Base-by-base conservation (phyloP, 2,888 invertebrate species). In the Leucania comma region DNA sequence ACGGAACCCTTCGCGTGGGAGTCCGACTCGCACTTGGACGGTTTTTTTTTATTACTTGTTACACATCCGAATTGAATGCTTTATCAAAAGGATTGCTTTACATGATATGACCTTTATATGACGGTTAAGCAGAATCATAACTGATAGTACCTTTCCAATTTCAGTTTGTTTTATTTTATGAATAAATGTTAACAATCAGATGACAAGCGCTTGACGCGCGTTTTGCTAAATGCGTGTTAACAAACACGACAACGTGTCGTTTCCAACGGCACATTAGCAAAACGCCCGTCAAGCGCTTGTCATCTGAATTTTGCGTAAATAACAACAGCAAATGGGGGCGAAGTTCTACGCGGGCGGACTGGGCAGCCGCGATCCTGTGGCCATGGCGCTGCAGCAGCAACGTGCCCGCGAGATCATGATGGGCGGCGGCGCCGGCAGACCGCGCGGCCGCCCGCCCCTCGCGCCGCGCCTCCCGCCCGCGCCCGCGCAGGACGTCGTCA, bases 321-420 rank as follows among this genome's bases (percentile, higher is more conserved):
- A 32, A 62, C 57, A 53, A 10, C 84, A 89, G 85, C 88, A 90
- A 86, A 93, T 94, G 93, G 94, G 94, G 42, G 94, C 96, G 69
- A 96, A 96, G 91, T 93, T 92, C 89, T 96, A 96, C 91, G 94
- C 96, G 72, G 96, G 96, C 72, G 96, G 96, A 0, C 92, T 96
- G 32, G 96, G 96, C 90, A 95, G 95, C 86, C 95, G 96, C 83
- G 96, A 96, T 89, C 95, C 96, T 3, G 91, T 95, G 73, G 95
- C 95, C 80, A 96, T 96, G 95, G 95, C 95, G 76, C 87, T 96
- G 64, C 95, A 96, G 87, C 95, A 96, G 88, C 95, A 94, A 80
- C 92, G 93, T 2, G 95, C 96, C 81, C 88, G 95, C 1, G 94
- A 95, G 91, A 93, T 95, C 85, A 93, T 95, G 92, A 84, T 93